Conservation (phyloP, 2,888 invertebrate genomes). For the Drosophila setosimentum region DNA sequence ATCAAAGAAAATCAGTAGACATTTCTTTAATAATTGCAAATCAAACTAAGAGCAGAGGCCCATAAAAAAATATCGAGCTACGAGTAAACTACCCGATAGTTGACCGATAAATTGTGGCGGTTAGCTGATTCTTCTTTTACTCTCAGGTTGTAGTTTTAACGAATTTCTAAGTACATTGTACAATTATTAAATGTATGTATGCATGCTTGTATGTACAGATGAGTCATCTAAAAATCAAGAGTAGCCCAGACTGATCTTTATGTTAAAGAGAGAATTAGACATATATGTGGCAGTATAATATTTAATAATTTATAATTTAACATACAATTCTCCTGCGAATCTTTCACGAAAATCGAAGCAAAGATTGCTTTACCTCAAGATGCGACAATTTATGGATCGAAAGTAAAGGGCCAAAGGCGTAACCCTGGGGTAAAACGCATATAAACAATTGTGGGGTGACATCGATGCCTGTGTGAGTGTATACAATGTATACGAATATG, state of each 20-base stretch:
- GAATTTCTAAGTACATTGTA: not conserved
- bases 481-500: slow-evolving; percentile 15
- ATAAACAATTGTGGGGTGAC: slow-evolving; percentile 52
- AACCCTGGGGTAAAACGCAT: slow-evolving; percentile 66
- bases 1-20: not conserved
- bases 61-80: slow-evolving; percentile 14
- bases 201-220: not conserved
- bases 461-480: slow-evolving; percentile 33
- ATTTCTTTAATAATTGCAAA: slow-evolving; percentile 3
- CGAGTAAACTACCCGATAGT: slow-evolving; percentile 40
- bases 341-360: not conserved
- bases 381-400: not conserved
- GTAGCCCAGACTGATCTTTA: not conserved
- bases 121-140: not conserved
- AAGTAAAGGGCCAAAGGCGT: slow-evolving; percentile 41
- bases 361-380: not conserved
- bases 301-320: not conserved
- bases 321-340: not conserved
- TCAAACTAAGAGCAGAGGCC: slow-evolving; percentile 12
- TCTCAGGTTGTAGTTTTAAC: not conserved
- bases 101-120: slow-evolving; percentile 44
- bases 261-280: not conserved
- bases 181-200: not conserved
- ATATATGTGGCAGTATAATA: not conserved
- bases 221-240: not conserved